phyloP scores from a whole-genome alignment of 2,888 invertebrate genomes.

The Gerris lacustris region DNA sequence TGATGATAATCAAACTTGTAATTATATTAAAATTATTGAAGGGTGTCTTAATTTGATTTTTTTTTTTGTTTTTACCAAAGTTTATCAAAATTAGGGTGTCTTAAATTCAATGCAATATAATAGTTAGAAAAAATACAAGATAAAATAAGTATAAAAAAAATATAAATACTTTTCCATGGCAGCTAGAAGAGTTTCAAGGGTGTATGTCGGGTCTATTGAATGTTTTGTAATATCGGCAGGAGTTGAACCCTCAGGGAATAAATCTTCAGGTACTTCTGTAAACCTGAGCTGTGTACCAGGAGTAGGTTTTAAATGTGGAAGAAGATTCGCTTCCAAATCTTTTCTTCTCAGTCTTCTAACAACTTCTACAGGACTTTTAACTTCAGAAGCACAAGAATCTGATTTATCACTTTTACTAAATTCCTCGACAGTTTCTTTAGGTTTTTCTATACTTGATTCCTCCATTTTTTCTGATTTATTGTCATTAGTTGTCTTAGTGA shows the following conservation, averaged over 20 bases:
- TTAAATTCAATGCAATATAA: too few relatives aligned
- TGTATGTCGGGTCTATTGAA: constrained; percentile 67
- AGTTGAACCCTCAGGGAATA: constrained; percentile 62
- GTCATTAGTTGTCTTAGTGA: not conserved
- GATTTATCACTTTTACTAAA: too few relatives aligned
- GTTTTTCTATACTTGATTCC: constrained; percentile 39
- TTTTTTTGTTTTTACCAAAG: too few relatives aligned
- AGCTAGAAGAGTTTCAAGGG: constrained; percentile 47
- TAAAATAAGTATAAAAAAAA: constrained; percentile 8
- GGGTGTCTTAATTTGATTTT: too few relatives aligned
- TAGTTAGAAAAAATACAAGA: not conserved
- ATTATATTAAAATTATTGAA: too few relatives aligned
- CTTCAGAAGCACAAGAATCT: not conserved
- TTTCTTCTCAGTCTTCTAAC: not conserved
- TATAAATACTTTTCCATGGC: constrained; percentile 19
- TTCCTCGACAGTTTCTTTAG: not conserved
- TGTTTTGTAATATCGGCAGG: constrained; percentile 77
- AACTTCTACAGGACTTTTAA: not conserved
- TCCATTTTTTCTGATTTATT: constrained; percentile 45
- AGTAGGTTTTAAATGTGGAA: constrained; percentile 69
- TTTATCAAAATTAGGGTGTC: too few relatives aligned
- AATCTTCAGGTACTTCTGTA: constrained; percentile 57
- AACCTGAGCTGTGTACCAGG: constrained; percentile 72
- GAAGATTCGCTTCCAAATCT: constrained; percentile 36
- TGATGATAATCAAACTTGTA: too few relatives aligned